phyloP scores from a whole-genome alignment of 2,113 vertebrate genomes.

The Nycticryphes semicollaris region DNA sequence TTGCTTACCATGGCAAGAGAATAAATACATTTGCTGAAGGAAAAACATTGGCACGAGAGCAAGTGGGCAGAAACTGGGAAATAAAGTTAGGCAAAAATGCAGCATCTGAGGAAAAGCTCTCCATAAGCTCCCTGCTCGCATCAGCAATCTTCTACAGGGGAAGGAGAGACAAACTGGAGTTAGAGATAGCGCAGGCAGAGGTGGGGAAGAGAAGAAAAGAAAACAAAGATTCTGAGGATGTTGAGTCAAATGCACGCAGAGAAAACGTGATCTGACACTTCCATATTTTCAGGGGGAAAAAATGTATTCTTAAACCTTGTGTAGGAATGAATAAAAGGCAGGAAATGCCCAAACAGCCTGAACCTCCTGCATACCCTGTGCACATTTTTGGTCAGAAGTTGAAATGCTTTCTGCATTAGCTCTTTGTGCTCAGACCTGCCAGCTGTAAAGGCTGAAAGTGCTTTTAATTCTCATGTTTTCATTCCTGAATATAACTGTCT shows the following conservation, averaged over 20 bases:
- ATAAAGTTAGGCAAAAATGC: neutral
- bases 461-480: neutral
- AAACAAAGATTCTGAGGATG: neutral
- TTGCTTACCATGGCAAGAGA: neutral
- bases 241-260: neutral
- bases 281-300: neutral
- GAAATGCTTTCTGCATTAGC: neutral
- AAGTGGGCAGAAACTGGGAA: neutral
- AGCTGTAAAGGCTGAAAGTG: neutral
- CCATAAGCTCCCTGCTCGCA: neutral
- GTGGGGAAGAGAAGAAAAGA: neutral
- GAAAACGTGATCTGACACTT: conserved; percentile 10
- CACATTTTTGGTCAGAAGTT: neutral
- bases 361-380: neutral
- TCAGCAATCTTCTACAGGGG: neutral
- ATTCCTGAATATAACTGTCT: neutral
- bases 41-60: neutral
- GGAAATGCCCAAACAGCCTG: neutral
- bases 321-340: neutral
- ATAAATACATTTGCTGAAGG: neutral
- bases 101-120: neutral
- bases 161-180: neutral
- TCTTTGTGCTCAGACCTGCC: neutral
- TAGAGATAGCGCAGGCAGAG: neutral
- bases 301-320: neutral